phyloP scores from a whole-genome alignment of 2,797 vertebrate species.

The Pteronotus mesoamericanus region DNA sequence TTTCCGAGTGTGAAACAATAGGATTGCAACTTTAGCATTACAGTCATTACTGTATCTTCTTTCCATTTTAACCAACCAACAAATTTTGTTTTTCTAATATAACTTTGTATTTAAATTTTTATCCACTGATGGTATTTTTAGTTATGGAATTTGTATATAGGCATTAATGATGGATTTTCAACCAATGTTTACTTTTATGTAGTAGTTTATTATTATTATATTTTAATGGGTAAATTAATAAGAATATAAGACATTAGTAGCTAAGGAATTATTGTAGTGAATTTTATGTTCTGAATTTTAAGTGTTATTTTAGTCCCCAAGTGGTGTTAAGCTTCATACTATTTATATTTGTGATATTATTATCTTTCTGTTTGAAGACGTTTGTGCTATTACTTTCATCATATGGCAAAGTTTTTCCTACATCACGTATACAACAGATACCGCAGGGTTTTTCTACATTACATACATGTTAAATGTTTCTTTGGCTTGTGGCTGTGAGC shows the following conservation, averaged over 20 bases:
- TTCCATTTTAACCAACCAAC: background rate
- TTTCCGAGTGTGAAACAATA: background rate
- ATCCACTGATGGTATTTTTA: conserved; percentile 3
- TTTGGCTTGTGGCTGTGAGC: background rate
- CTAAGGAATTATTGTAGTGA: conserved; percentile 21
- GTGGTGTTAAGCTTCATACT: background rate
- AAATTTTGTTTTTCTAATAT: background rate
- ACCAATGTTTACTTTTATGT: background rate
- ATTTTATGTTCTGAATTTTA: background rate
- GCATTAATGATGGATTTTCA: background rate
- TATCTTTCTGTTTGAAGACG: background rate
- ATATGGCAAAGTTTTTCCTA: background rate
- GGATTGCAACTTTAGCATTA: background rate
- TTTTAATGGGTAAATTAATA: background rate
- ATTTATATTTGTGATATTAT: background rate
- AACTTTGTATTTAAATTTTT: background rate
- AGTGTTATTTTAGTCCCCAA: background rate
- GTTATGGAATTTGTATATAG: background rate
- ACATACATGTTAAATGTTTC: background rate
- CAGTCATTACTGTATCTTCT: background rate
- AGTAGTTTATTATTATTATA: background rate
- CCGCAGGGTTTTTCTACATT: background rate
- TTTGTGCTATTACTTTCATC: background rate
- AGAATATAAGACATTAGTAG: background rate
- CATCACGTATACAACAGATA: background rate